Base-by-base conservation (phyloP, 2,888 invertebrate species). In the Cerceris ruficornis region DNA sequence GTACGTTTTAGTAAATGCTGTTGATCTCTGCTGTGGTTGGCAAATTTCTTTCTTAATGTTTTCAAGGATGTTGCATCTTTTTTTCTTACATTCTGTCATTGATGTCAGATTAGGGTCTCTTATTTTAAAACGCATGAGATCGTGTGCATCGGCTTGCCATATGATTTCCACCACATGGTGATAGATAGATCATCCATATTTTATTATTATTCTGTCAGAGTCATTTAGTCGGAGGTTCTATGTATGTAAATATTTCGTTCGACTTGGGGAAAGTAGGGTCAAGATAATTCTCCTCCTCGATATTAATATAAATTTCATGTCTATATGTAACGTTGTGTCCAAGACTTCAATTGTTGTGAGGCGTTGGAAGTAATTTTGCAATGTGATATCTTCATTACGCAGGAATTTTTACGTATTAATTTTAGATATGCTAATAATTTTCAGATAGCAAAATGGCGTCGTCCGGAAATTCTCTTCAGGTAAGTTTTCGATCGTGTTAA, bases 81-180 rank as follows among this genome's bases (percentile, higher is more conserved):
- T 76, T 77, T 65, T 58, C 69, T 72, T 65, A 60, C 50, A 58
- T 28, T 28, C 15, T 58, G 57, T 52, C 60, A 66, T 52, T 57
- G 64, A 60, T 52, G 64, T 60, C 50, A 58, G 46, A 58, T 68
- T 71, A 72, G 78, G 43, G 28, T 28, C 28, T 69, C 69, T 58
- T 77, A 72, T 41, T 64, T 72, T 61, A 69, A 57, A 65, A 77
- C 65, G 69, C 78, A 77, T 69, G 78, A 69, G 72, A 78, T 78
- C 78, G 46, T 69, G 61, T 79, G 78, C 52, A 62, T 66, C 71
- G 60, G 50, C 67, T 77, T 65, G 77, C 41, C 49, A 41, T 55
- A 52, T 68, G 67, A 77, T 74, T 72, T 72, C 59, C 57, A 65
- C 68, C 69, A 61, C 28, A 28, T 28, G 28, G 28, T 52, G 62